Evolutionary conservation across 1,140 invertebrate species (phyloP), one percentile per base, ranked within the genome.

Genomic region (Trialeurodes vaporariorum): DNA sequence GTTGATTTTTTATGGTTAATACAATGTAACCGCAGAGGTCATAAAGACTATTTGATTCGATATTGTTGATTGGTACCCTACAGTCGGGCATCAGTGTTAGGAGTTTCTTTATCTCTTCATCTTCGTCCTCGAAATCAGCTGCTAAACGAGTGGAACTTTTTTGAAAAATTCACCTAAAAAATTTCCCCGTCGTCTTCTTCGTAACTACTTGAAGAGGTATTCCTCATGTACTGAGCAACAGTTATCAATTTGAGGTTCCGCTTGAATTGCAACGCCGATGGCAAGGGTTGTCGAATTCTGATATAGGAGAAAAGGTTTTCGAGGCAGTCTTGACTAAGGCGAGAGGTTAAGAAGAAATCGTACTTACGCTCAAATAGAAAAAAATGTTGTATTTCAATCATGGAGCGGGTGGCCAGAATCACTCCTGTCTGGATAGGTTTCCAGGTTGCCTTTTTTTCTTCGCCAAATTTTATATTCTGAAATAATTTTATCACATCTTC

Each of bases 241-340:
- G 63, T 59, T 23, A 72, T 67, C 25, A 71, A 65, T 67, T 69
- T 68, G 12, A 70, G 63, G 63, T 69, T 68, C 25, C 69, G 64
- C 69, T 70, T 71, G 61, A 71, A 69, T 66, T 72, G 72, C 25
- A 69, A 60, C 26, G 64, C 68, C 59, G 68, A 71, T 21, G 69
- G 72, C 2, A 68, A 64, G 17, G 62, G 23, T 22, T 71, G 69
- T 59, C 71, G 71, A 2, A 69, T 27, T 59, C 72, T 62, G 1
- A 70, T 25, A 25, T 67, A 11, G 58, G 59, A 64, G 67, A 70
- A 72, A 62, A 71, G 22, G 69, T 71, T 71, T 67, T 71, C 66
- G 22, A 72, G 27, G 22, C 62, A 71, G 40, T 72, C 68, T 58
- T 71, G 71, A n/a, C 66, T 70, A 65, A 72, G 71, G 34, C 67